phyloP scores from a whole-genome alignment of 2,888 invertebrate species.

The Meiosimyza platycephala region DNA sequence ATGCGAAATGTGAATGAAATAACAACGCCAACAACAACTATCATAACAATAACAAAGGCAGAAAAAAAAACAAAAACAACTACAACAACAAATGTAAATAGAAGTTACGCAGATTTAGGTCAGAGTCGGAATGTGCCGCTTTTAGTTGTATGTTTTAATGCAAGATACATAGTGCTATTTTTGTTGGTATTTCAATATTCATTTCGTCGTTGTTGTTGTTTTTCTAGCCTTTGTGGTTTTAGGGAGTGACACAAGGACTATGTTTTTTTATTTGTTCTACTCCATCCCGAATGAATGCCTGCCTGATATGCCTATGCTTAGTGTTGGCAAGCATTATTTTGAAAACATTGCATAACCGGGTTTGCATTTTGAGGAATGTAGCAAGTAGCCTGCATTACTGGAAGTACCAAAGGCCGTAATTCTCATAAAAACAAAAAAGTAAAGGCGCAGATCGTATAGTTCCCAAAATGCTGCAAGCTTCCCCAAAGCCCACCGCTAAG shows the following conservation, averaged over 20 bases:
- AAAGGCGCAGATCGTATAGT: too few relatives aligned
- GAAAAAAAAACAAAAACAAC: not conserved
- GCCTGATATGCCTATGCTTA: too few relatives aligned
- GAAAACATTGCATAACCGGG: too few relatives aligned
- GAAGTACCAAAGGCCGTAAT: too few relatives aligned
- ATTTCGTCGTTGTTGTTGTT: conserved; percentile 8
- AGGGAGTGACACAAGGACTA: conserved; percentile 14
- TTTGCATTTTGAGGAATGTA: too few relatives aligned
- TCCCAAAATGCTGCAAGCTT: too few relatives aligned
- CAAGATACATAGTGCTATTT: conserved; percentile 2
- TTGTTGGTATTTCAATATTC: conserved; percentile 10
- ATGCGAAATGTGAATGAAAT: not conserved
- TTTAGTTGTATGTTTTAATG: conserved; percentile 1
- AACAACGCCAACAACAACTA: conserved; percentile 1
- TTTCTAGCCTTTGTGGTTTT: conserved; percentile 21
- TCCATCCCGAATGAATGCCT: not conserved
- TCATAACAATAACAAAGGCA: not conserved
- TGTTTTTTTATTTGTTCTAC: not conserved
- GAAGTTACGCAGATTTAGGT: conserved; percentile 25
- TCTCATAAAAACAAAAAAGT: too few relatives aligned
- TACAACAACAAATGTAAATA: conserved; percentile 26
- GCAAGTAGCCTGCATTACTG: too few relatives aligned
- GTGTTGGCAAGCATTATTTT: too few relatives aligned
- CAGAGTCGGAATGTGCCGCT: conserved; percentile 14
- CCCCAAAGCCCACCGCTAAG: too few relatives aligned